Conservation (phyloP, 2,888 invertebrate species). For the Nephrotoma guestfalica region DNA sequence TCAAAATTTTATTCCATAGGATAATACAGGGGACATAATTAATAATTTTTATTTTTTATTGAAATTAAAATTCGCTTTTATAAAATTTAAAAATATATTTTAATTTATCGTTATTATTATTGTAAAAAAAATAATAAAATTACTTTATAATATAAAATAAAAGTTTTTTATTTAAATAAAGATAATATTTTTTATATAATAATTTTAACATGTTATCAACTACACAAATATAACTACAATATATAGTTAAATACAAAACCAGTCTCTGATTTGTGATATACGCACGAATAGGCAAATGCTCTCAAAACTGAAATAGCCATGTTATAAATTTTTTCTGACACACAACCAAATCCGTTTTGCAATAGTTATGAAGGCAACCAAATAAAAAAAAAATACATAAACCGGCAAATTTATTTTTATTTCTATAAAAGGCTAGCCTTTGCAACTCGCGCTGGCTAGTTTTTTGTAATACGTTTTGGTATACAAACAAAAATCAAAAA, state of each 20-base stretch:
- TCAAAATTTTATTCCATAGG: not conserved
- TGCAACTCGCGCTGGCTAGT: conserved; percentile 8
- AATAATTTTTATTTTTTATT: not conserved
- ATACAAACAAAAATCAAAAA: conserved; percentile 15
- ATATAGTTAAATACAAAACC: conserved; percentile 8
- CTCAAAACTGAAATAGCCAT: conserved; percentile 62
- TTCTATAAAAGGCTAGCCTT: conserved; percentile 11
- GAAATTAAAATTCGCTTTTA: not conserved
- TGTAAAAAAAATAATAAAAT: not conserved
- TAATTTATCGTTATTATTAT: not conserved
- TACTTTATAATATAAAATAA: not conserved
- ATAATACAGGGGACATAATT: not conserved
- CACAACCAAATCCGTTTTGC: conserved; percentile 58
- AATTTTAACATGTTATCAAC: conserved; percentile 1
- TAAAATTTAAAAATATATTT: not conserved
- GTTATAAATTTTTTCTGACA: conserved; percentile 25
- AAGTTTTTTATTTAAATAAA: not conserved
- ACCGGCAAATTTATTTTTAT: conserved; percentile 9
- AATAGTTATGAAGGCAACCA: conserved; percentile 70
- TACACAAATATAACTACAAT: conserved; percentile 3
- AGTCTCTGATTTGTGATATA: conserved; percentile 15
- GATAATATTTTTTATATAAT: not conserved
- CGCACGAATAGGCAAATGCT: conserved; percentile 37
- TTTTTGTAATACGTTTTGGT: conserved; percentile 9
- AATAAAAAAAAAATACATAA: conserved; percentile 25